phyloP scores from a whole-genome alignment of 1,140 invertebrate genomes.

The Leptopilina boulardi region DNA sequence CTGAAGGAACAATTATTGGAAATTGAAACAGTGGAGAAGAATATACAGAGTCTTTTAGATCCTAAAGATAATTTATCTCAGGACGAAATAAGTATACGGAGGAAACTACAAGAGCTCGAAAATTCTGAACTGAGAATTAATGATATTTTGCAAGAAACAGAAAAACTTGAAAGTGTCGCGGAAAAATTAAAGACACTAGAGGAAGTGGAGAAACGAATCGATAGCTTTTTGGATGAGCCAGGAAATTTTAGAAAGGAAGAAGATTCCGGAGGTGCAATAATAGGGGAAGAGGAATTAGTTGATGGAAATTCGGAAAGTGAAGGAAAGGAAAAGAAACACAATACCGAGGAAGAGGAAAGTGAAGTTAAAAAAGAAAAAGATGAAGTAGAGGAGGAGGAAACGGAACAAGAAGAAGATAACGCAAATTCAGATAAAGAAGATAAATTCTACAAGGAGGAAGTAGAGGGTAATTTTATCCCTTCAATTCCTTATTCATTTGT shows the following conservation, averaged over 20 bases:
- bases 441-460: too few relatives aligned
- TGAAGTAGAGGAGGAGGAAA: neutral
- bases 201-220: slow-evolving; percentile 52
- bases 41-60: slow-evolving; percentile 56
- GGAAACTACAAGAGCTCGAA: slow-evolving; percentile 40
- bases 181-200: slow-evolving; percentile 57
- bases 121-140: slow-evolving; percentile 48
- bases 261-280: slow-evolving; percentile 2
- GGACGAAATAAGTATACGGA: neutral
- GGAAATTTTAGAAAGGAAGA: neutral
- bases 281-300: neutral
- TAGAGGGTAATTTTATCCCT: neutral
- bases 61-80: neutral
- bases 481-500: slow-evolving; percentile 60
- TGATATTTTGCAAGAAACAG: slow-evolving; percentile 44
- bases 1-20: slow-evolving; percentile 60
- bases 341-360: neutral
- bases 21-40: slow-evolving; percentile 58
- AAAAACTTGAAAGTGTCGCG: slow-evolving; percentile 38
- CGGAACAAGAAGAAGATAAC: slow-evolving; percentile 15
- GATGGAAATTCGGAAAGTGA: neutral
- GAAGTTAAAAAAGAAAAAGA: neutral
- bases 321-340: neutral
- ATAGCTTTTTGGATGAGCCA: slow-evolving; percentile 43
- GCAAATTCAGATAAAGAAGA: neutral